Conservation (phyloP, 2,113 vertebrate species). For the Neodon shergylaensis region DNA sequence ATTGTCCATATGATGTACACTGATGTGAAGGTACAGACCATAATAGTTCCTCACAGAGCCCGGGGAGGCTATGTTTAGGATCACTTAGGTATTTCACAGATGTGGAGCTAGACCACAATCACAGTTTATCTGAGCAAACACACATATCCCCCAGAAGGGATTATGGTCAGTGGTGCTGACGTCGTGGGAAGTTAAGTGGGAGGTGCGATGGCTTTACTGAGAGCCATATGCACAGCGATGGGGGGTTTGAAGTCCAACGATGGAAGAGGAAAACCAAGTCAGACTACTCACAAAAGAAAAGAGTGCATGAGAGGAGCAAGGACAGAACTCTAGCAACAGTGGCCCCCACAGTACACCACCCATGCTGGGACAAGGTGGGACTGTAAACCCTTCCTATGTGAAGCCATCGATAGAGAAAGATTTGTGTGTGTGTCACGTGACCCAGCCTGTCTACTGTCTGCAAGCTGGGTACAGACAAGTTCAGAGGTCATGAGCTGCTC, state of each 20-base stretch:
- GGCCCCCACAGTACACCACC: neutral
- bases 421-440: neutral
- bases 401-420: rapidly evolving
- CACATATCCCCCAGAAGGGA: neutral
- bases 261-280: neutral
- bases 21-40: rapidly evolving
- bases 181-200: too few species aligned
- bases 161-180: neutral
- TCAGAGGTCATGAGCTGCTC: neutral
- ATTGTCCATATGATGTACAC: too few species aligned
- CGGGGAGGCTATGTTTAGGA: neutral
- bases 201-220: too few species aligned
- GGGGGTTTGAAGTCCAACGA: neutral
- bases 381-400: neutral
- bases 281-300: neutral
- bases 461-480: neutral
- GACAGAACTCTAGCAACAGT: neutral
- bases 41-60: neutral
- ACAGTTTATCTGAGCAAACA: neutral
- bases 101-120: neutral
- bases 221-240: too few species aligned
- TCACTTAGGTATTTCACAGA: neutral
- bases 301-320: neutral
- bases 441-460: neutral
- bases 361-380: neutral